Percentiles rank a stretch among this genome's conserved stretches.
These are phyloP conservation scores for Urocitellus parryii DNA, from an alignment of 2,113 vertebrate species.

Conservation along the genomic window DNA sequence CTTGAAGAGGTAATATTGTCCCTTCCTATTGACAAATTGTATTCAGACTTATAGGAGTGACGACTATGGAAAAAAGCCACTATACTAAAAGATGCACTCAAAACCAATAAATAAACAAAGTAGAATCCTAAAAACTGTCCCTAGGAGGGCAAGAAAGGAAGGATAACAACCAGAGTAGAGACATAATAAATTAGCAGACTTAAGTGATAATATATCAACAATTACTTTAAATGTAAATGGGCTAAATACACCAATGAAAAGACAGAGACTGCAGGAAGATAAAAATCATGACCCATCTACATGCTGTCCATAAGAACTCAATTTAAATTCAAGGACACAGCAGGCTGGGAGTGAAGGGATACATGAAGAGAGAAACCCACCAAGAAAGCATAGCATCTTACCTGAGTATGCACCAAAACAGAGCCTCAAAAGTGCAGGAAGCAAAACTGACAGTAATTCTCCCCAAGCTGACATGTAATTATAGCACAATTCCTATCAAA, in stretches of 20 bases:
- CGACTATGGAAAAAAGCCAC: not conserved
- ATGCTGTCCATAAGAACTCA: not conserved
- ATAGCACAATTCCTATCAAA: not conserved
- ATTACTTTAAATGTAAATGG: not conserved
- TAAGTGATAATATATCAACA: not conserved
- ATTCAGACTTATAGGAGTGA: not conserved
- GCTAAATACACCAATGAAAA: not conserved
- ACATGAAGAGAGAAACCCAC: not conserved
- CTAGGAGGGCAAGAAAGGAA: not conserved
- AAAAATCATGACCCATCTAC: not conserved
- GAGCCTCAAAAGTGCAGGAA: not conserved
- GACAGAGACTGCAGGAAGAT: not conserved
- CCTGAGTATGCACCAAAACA: not conserved
- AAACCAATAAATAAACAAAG: not conserved
- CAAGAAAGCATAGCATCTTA: not conserved
- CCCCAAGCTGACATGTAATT: not conserved
- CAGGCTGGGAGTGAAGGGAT: not conserved
- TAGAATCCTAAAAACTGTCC: not conserved
- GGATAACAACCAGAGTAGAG: not conserved
- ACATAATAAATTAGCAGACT: not conserved
- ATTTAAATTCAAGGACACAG: not conserved
- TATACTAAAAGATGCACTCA: not conserved
- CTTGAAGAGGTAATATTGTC: not conserved
- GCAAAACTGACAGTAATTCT: not conserved
- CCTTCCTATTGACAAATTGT: not conserved